Evolutionary conservation across 2,797 vertebrate genomes (phyloP).

Genomic region (Phalanger gymnotis): DNA sequence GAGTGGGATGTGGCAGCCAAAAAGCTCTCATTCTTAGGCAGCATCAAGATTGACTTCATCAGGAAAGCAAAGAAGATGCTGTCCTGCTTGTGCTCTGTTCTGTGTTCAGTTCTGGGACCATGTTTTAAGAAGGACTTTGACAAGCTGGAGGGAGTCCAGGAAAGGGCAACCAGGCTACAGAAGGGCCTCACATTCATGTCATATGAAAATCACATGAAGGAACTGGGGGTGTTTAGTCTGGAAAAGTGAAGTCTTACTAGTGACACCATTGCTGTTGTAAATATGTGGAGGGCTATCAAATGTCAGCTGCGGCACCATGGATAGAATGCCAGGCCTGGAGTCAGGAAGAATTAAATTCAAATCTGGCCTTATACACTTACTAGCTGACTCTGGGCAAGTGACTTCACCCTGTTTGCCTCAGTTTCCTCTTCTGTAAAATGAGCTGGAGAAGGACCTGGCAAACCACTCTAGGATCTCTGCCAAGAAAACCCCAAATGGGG

Average conservation of each 20-base stretch:
- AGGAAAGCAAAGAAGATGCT: not conserved
- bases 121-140: not conserved
- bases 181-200: not conserved
- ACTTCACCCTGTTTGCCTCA: not conserved
- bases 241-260: not conserved
- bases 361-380: not conserved
- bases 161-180: not conserved
- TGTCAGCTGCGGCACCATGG: not conserved
- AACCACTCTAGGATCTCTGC: not conserved
- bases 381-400: not conserved
- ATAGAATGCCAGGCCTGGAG: not conserved
- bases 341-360: not conserved
- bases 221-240: not conserved
- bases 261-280: not conserved
- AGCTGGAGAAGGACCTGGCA: not conserved
- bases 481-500: not conserved
- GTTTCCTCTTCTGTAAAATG: not conserved
- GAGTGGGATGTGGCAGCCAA: not conserved
- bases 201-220: not conserved
- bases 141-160: not conserved
- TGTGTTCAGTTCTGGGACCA: not conserved
- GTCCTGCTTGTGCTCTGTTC: not conserved
- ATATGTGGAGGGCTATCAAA: not conserved
- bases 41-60: not conserved
- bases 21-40: not conserved